These are phyloP conservation scores for Batillaria attramentaria DNA, from an alignment of 1,140 invertebrate genomes.

Conservation along the genomic window DNA sequence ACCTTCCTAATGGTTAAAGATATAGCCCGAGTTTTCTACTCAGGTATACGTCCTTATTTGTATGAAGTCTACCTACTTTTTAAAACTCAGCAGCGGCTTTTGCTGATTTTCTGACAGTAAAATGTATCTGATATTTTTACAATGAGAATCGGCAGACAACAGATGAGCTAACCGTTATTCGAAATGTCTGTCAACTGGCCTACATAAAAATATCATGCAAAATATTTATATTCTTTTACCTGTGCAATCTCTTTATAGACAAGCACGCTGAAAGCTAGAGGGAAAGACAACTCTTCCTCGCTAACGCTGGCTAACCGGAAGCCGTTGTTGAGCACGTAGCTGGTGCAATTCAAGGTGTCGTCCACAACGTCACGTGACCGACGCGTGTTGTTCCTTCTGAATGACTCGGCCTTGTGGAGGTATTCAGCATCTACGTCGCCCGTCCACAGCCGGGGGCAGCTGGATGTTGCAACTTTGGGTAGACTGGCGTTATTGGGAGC, in stretches of 20 bases:
- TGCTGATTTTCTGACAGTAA: not conserved
- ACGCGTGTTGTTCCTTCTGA: too few relatives aligned
- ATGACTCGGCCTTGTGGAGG: too few relatives aligned
- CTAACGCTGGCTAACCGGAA: slow-evolving; percentile 12
- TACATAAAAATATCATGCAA: too few relatives aligned
- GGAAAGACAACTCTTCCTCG: slow-evolving; percentile 47
- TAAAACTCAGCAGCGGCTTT: not conserved
- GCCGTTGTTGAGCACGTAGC: slow-evolving; percentile 16
- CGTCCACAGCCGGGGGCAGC: too few relatives aligned
- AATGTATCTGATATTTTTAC: not conserved
- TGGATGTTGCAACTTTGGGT: too few relatives aligned
- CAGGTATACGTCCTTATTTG: not conserved
- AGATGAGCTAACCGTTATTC: too few relatives aligned
- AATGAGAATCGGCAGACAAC: not conserved
- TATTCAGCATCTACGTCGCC: too few relatives aligned
- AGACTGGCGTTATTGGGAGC: too few relatives aligned
- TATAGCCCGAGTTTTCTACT: not conserved
- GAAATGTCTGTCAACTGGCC: too few relatives aligned
- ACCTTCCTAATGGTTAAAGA: not conserved
- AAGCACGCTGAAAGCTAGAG: slow-evolving; percentile 49
- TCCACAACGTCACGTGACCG: not conserved
- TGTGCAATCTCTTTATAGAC: slow-evolving; percentile 47
- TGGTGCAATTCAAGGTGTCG: slow-evolving; percentile 22
- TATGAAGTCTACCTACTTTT: not conserved
- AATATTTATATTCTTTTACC: too few relatives aligned